Evolutionary conservation across 92 coral and sea anemone species (phyloP).

Genomic region (Phenganax subtilis): DNA sequence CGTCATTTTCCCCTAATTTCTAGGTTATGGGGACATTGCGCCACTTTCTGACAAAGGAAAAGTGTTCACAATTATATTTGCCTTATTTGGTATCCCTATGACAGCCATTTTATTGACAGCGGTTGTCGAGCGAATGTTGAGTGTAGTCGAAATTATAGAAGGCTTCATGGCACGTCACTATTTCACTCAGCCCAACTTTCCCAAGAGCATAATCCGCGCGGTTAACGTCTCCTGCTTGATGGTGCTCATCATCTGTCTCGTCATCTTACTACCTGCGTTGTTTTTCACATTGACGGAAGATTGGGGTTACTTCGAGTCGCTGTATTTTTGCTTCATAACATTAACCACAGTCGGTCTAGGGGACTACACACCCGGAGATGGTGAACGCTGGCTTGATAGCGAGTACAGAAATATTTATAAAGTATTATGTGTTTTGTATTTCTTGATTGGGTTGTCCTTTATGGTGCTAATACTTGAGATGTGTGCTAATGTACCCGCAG

Average conservation of each 20-base stretch:
- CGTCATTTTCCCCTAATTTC: not conserved
- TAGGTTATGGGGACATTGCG: constrained; percentile 95
- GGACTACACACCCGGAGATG: constrained; percentile 95
- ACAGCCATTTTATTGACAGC: constrained; percentile 98
- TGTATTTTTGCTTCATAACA: constrained; percentile 93
- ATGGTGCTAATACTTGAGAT: constrained; percentile 82
- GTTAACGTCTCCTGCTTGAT: constrained; percentile 69
- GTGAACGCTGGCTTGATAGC: constrained; percentile 65
- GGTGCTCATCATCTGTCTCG: constrained; percentile 54
- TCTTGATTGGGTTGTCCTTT: constrained; percentile 82
- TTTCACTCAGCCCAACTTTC: constrained; percentile 72
- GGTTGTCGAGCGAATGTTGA: constrained; percentile 83
- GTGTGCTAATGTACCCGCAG: constrained; percentile 98
- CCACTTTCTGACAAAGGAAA: constrained; percentile 89
- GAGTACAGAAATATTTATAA: constrained; percentile 74
- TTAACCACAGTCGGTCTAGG: constrained; percentile 97
- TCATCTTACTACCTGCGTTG: constrained; percentile 79
- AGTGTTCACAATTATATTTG: constrained; percentile 85
- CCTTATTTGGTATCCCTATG: constrained; percentile 97
- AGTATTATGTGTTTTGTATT: constrained; percentile 79
- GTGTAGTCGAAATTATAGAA: constrained; percentile 61
- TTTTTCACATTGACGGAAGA: constrained; percentile 69
- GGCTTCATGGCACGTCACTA: constrained; percentile 39
- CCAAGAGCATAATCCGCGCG: constrained; percentile 73
- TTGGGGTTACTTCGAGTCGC: constrained; percentile 95